A percentile compares a stretch with the other conserved stretches of the same genome.
Conservation (phyloP, 2,797 vertebrate genomes). For the Todus mexicanus region DNA sequence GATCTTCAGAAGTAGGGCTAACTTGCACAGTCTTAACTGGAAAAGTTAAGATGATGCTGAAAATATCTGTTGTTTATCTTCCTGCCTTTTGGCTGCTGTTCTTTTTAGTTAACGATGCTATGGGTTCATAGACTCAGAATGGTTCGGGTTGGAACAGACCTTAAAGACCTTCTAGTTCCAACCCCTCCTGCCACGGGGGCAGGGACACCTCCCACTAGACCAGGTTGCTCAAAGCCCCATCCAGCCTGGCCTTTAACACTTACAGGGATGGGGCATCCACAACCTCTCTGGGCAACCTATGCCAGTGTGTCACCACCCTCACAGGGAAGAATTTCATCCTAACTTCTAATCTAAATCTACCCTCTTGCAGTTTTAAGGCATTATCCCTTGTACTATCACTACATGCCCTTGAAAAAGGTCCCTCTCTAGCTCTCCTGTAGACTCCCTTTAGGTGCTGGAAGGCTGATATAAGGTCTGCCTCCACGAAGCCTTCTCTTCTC, state of each 20-base stretch:
- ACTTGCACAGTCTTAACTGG: not conserved
- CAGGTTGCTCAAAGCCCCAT: not conserved
- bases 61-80: not conserved
- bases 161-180: not conserved
- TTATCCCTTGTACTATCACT: not conserved
- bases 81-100: not conserved
- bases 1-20: conserved; percentile 21
- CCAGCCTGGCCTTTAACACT: not conserved
- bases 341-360: not conserved
- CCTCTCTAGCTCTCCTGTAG: not conserved
- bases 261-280: not conserved
- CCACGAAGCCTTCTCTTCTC: not conserved
- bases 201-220: not conserved
- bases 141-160: not conserved
- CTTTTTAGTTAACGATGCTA: not conserved
- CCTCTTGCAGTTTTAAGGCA: not conserved
- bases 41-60: not conserved
- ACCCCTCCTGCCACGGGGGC: no score
- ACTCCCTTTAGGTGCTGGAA: not conserved
- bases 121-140: not conserved
- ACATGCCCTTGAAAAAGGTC: not conserved
- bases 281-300: not conserved
- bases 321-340: not conserved
- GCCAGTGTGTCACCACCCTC: not conserved
- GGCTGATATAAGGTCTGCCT: not conserved